A percentile compares a stretch with the other conserved stretches of the same genome.
phyloP scores from a whole-genome alignment of 2,797 vertebrate species.

The Carduelis carduelis region DNA sequence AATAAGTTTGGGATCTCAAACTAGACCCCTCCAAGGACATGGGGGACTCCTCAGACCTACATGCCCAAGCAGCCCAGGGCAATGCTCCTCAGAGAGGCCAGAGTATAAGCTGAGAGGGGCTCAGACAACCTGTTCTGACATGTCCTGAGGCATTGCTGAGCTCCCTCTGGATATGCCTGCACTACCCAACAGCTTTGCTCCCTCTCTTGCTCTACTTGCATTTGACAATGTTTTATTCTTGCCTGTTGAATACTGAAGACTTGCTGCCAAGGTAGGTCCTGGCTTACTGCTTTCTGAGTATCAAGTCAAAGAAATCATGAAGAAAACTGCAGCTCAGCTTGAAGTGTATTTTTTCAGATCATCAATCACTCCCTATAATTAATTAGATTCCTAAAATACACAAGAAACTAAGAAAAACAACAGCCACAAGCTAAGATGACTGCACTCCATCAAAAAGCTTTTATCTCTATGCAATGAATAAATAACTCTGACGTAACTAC shows the following conservation, averaged over 20 bases:
- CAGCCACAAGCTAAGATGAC: conserved; percentile 50
- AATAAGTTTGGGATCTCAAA: background rate
- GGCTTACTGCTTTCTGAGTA: background rate
- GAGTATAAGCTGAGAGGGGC: background rate
- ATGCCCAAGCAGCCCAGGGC: background rate
- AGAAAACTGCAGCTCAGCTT: background rate
- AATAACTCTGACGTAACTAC: conserved; percentile 50
- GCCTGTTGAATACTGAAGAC: background rate
- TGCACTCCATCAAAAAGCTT: conserved; percentile 24
- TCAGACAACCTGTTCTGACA: background rate
- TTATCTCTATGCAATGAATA: conserved; percentile 52
- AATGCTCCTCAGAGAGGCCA: background rate
- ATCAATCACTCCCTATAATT: conserved; percentile 31
- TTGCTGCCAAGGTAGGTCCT: background rate
- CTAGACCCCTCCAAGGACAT: background rate
- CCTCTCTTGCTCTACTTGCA: background rate
- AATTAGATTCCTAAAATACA: conserved; percentile 50
- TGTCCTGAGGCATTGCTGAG: background rate
- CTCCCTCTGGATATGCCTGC: background rate
- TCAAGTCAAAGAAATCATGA: background rate
- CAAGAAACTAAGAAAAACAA: conserved; percentile 53
- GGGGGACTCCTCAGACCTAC: background rate
- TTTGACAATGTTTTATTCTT: background rate
- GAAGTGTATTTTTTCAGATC: background rate
- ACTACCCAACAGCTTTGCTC: background rate